Evolutionary conservation across 2,888 invertebrate genomes (phyloP), one percentile per base, ranked within the genome.

Genomic region (Leucania comma): DNA sequence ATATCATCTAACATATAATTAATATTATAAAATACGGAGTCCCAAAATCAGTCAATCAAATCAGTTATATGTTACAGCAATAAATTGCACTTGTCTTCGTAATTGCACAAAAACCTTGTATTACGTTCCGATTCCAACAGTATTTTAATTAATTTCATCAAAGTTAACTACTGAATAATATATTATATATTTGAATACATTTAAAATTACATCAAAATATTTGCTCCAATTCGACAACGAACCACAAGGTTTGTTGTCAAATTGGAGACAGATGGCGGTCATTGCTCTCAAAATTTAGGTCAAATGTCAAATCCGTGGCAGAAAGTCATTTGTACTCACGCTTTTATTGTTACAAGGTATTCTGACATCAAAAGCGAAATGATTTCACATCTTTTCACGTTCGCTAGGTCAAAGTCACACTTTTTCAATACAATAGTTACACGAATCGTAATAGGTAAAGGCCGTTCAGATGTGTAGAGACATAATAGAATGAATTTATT

Each of bases 261-360:
- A 29, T 78, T 81, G 78, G 38, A 9, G 0, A 17, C 29, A 50
- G 51, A 68, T 59, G n/a, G 14, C 61, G 78, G 70, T 63, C 77
- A 78, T 58, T 53, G 68, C 72, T 20, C 81, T 32, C n/a, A 12
- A 10, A 20, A 77, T 51, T 80, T 64, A 32, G 59, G 78, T 59
- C 72, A 56, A 65, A 78, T 60, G 46, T 51, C 69, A 68, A 68
- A 81, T 53, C 63, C 3, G 24, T 51, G 22, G 17, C 53, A 48
- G 24, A n/a, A 46, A 62, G 50, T 53, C 12, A 53, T 48, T 48
- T 24, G 10, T 12, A 75, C n/a, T 32, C 42, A 0, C 68, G 78
- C 82, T 75, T 72, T 72, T 84, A 68, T 42, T 70, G 24, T 70
- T 61, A 61, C 81, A 85, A 85, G 85, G 83, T 71, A 70, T 20